Base-by-base conservation (phyloP, 2,888 invertebrate genomes). In the Eilema griseolum region DNA sequence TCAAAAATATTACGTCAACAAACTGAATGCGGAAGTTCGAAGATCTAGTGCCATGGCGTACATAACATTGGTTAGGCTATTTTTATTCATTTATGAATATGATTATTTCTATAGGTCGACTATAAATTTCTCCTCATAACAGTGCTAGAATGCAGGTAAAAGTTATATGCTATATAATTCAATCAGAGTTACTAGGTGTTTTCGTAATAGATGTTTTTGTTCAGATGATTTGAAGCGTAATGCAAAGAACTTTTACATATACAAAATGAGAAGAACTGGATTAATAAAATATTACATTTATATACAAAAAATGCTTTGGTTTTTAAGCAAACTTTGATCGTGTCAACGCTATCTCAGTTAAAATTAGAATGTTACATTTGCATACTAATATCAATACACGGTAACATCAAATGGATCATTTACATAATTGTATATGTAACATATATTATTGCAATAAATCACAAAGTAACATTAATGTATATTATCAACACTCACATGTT, bases 341-440 rank as follows among this genome's bases (percentile, higher is more conserved):
- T 24, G 1, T 16, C 57, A 24, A 59, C 23, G 26, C 26, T 16
- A 61, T 20, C n/a, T 20, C 10, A 20, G n/a, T 20, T 31, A n/a
- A 61, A 26, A 61, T 61, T 20, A 41, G 26, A 63, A 63, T 63
- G 46, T 28, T 26, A 52, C 28, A 46, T 63, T 52, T 63, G 28
- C 28, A 46, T 63, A 52, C 12, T 28, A 20, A 63, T 28, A 28
- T 52, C 12, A 28, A 63, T 52, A 52, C 20, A 26, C 46, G 46
- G 46, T 46, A 28, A 46, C 46, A 63, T 46, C 20, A 63, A 63
- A 63, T 37, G n/a, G n/a, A 20, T 12, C 16, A 63, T 63, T 63
- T n/a, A 63, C 26, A 41, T 41, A 63, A 16, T 24, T 20, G 4
- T 3, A 61, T 10, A 16, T 41, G 16, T 31, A 61, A 61, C 52